Conservation (phyloP, 1,140 invertebrate genomes). For the Eumaeus atala region DNA sequence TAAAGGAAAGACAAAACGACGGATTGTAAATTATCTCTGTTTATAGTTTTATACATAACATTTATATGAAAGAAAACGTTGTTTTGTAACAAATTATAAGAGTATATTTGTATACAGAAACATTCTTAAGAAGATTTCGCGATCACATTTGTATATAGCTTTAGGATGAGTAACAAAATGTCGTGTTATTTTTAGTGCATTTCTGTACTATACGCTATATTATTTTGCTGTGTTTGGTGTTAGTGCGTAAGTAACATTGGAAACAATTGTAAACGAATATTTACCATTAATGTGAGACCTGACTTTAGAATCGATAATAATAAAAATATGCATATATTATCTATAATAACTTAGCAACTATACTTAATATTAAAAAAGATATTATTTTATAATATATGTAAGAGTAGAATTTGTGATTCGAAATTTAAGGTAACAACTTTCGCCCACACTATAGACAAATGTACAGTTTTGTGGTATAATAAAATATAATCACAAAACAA, state of each 20-base stretch:
- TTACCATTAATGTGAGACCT: conserved; percentile 2
- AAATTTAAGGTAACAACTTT: conserved; percentile 11
- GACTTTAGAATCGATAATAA: conserved; percentile 3
- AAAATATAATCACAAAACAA: conserved; percentile 10
- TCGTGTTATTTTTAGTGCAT: conserved; percentile 30
- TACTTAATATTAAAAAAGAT: no score
- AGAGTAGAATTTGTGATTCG: conserved; percentile 3
- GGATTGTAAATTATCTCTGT: conserved; percentile 22
- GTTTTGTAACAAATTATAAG: conserved; percentile 32
- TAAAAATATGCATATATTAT: conserved; percentile 3
- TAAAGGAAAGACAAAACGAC: conserved; percentile 16
- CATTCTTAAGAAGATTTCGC: conserved; percentile 7
- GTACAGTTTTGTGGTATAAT: conserved; percentile 9
- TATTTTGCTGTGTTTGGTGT: conserved; percentile 63
- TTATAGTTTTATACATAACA: conserved; percentile 33
- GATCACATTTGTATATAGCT: conserved; percentile 23
- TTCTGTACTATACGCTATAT: conserved; percentile 42
- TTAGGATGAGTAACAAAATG: conserved; percentile 28
- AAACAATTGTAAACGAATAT: not conserved
- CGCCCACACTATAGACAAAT: conserved; percentile 8
- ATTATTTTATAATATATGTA: not conserved
- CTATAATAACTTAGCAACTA: not conserved
- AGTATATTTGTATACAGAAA: conserved; percentile 45
- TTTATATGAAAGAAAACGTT: conserved; percentile 20
- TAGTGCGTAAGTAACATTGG: conserved; percentile 25